Percentiles rank a stretch among this genome's conserved stretches.
Evolutionary conservation across 2,113 vertebrate species (phyloP).

Genomic region (Eclectus roratus): DNA sequence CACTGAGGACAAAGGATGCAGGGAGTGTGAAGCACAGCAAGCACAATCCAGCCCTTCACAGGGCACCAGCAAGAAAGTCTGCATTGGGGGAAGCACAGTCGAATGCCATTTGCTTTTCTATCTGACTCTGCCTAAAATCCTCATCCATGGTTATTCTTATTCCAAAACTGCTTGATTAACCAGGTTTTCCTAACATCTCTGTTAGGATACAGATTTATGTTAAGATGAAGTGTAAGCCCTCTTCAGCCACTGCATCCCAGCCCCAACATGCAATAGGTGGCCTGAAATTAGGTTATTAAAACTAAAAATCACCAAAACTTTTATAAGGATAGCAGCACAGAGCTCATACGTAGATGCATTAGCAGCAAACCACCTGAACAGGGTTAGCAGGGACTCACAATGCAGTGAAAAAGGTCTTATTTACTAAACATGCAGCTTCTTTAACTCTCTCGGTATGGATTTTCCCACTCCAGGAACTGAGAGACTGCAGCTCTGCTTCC

Average conservation of each 20-base stretch:
- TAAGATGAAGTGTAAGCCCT: neutral
- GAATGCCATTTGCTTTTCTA: neutral
- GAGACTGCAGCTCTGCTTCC: neutral
- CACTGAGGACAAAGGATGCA: constrained; percentile 68
- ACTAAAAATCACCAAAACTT: neutral
- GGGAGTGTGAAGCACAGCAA: neutral
- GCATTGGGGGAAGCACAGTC: neutral
- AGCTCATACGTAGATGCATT: neutral
- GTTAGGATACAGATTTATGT: neutral
- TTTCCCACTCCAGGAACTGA: neutral
- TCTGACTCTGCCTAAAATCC: neutral
- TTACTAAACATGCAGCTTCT: neutral
- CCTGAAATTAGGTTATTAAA: neutral
- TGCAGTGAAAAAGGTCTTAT: neutral
- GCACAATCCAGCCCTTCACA: neutral
- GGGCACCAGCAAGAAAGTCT: neutral
- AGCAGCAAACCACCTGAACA: neutral
- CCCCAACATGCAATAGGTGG: neutral
- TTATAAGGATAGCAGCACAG: neutral
- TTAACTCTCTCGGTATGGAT: neutral
- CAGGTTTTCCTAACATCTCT: neutral
- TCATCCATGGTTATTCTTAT: neutral
- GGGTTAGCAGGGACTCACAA: neutral
- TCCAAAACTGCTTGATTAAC: neutral
- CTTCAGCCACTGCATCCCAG: neutral